Evolutionary conservation across 2,113 vertebrate species (phyloP), one percentile per base, ranked within the genome.

Genomic region (Grammomys dolichurus): DNA sequence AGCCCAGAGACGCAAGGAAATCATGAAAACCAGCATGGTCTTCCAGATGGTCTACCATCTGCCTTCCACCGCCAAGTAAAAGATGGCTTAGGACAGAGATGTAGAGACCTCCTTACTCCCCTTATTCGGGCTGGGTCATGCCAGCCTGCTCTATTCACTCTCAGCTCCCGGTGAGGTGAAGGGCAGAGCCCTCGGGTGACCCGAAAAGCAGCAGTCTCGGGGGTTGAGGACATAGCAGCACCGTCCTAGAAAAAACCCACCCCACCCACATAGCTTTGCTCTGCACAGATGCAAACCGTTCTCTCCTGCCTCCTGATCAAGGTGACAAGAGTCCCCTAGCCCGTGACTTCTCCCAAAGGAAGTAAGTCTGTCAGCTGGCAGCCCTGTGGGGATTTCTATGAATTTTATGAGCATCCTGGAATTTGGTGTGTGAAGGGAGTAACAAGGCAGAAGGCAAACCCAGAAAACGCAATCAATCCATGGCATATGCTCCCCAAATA

Each of bases 401-500:
- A 82, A 87, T 95, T 97, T 96, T 78, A 88, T 36, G 81, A 1
- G 91, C 1, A n/a, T 5, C 92, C 3, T 7, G 46, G 82, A 92
- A 94, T 93, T 17, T 69, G 72, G 90, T 90, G 82, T 94, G 89
- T 73, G 84, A 60, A 75, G 85, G 80, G 69, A 97, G 63, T 0
- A 16, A 1, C 16, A 16, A 70, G 92, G 72, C 24, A 56, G 77
- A 86, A 77, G 81, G 40, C 75, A 33, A 43, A 97, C 95, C 65
- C 3, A 72, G 17, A 54, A 76, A 65, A 87, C 20, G 81, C 63
- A 43, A 60, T 72, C 85, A 8, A 92, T 54, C 85, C 78, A 56
- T 31, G 1, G 7, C 28, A 43, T n/a, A 87, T 76, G 76, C 89
- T 87, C 84, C 94, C 90, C 40, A 16, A 63, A 63, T 33, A 10